Evolutionary conservation across 2,888 invertebrate genomes (phyloP), one percentile per base, ranked within the genome.

Genomic region (Eupithecia subumbrata): DNA sequence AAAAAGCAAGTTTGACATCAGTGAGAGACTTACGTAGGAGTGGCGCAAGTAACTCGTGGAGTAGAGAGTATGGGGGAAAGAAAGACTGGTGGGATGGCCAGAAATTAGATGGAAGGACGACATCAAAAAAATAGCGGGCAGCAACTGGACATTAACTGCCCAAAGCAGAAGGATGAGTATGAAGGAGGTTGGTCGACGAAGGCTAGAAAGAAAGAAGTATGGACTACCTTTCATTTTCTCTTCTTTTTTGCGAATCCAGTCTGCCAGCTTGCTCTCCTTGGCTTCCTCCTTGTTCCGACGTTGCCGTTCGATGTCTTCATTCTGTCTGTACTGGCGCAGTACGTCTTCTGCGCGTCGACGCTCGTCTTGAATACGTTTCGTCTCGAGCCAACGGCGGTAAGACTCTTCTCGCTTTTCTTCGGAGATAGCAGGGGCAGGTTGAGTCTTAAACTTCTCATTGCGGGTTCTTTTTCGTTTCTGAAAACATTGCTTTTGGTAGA

Each of bases 221-320:
- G 11, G 22, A 56, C 18, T 56, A 52, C 96, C 94, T 92, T 96
- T 95, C 74, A 95, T 93, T 18, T 93, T 91, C 75, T 96, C 95
- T 73, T 96, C 95, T 79, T 96, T 96, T 81, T 91, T 95, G 70
- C 92, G 92, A 43, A 95, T 89, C 96, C 96, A 96, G 64, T 90
- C 93, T 48, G 93, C 90, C 40, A 95, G 88, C 79, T 95, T 95
- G 71, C 95, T 94, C 63, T 94, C 93, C 77, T 94, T 95, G 48
- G 87, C 88, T 52, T 87, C 87, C 69, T 92, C 90, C 2, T 91
- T 91, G 78, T 89, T 92, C 40, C 80, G 84, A 0, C 90, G 86
- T 73, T 95, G 92, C 72, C 89, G 90, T 76, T 92, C 93, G 1
- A 88, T 80, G 30, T 91, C 91, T 80, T 93, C 91, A 5, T 86